Conservation (phyloP, 2,888 invertebrate genomes). For the Mythimna lalbum region DNA sequence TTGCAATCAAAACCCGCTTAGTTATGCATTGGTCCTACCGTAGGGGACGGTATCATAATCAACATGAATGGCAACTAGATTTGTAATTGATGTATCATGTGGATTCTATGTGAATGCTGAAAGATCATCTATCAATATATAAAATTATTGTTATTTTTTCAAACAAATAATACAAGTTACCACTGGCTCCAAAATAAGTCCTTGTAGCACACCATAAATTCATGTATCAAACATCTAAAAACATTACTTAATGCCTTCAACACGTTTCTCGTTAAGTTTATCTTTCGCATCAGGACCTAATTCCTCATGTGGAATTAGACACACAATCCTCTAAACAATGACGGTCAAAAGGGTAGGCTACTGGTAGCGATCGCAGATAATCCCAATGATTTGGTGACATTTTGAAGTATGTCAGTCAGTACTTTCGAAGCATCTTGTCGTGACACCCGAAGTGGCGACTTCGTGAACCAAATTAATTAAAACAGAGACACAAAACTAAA, state of each 20-base stretch:
- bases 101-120: background rate
- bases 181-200: background rate
- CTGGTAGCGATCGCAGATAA: conserved; percentile 81
- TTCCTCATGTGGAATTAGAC: conserved; percentile 70
- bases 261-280: conserved; percentile 66
- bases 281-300: conserved; percentile 65
- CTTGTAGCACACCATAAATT: conserved; percentile 14
- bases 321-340: conserved; percentile 72
- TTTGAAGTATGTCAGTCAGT: conserved; percentile 90
- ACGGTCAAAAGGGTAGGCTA: conserved; percentile 68
- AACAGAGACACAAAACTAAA: conserved; percentile 88
- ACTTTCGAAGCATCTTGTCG: conserved; percentile 82
- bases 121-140: background rate
- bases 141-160: background rate
- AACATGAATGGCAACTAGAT: conserved; percentile 39
- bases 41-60: conserved; percentile 28
- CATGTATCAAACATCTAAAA: conserved; percentile 47
- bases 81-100: conserved; percentile 41
- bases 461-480: conserved; percentile 91
- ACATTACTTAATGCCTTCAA: conserved; percentile 61
- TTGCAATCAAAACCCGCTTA: conserved; percentile 48
- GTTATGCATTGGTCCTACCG: conserved; percentile 49
- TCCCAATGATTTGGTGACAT: conserved; percentile 86
- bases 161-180: background rate
- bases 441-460: conserved; percentile 89